Conservation (phyloP, 1,140 invertebrate species). For the Diorhabda carinulata region DNA sequence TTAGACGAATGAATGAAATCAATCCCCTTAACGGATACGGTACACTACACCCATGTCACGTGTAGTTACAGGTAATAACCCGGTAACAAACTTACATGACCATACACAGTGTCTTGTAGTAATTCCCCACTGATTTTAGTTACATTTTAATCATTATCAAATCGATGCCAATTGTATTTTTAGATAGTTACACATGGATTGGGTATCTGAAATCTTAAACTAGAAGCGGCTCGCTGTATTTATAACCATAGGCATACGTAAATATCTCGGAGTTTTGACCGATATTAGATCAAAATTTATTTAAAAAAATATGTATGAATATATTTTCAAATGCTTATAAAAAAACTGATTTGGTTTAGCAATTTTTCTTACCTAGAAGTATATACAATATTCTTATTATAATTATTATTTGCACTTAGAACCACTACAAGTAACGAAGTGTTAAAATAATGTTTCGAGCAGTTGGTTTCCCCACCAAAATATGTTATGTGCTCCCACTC, state of each 20-base stretch:
- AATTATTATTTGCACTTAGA: neutral
- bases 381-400: neutral
- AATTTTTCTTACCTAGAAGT: neutral
- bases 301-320: too few relatives aligned
- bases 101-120: neutral
- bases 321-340: too few relatives aligned
- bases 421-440: neutral
- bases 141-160: neutral
- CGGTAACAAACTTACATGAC: neutral
- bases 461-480: neutral
- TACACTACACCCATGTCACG: too few relatives aligned
- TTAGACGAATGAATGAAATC: too few relatives aligned
- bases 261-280: too few relatives aligned
- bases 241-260: neutral
- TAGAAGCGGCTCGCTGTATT: neutral
- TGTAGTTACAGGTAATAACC: neutral
- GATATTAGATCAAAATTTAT: too few relatives aligned
- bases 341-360: too few relatives aligned
- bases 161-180: constrained; percentile 2
- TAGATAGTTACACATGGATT: constrained; percentile 2
- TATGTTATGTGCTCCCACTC: neutral
- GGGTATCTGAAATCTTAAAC: neutral
- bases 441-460: constrained; percentile 3
- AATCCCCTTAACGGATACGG: too few relatives aligned
- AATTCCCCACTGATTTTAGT: neutral